These are phyloP conservation scores for Pogonus chalceus DNA, from an alignment of 1,140 invertebrate genomes.

Conservation along the genomic window DNA sequence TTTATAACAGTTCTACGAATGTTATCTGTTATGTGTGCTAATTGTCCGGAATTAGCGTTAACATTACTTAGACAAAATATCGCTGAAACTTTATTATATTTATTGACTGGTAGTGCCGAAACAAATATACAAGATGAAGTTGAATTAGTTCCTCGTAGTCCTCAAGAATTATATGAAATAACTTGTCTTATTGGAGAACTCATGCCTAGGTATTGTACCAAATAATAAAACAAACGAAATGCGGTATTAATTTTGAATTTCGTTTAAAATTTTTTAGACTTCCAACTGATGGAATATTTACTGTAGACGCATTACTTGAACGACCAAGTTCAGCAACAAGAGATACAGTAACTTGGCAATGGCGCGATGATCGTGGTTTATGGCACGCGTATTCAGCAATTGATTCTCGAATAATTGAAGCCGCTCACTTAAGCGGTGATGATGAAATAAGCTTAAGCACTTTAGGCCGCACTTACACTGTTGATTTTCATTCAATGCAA, in stretches of 20 bases:
- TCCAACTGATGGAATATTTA: constrained; percentile 88
- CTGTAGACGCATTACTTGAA: constrained; percentile 78
- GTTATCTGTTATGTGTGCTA: constrained; percentile 89
- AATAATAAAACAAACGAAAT: neutral
- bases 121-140: constrained; percentile 46
- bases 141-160: constrained; percentile 78
- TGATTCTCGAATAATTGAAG: constrained; percentile 61
- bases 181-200: constrained; percentile 91
- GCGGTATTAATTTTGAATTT: neutral
- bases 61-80: constrained; percentile 89
- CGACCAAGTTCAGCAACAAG: constrained; percentile 56
- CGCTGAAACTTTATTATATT: constrained; percentile 83
- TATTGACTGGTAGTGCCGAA: constrained; percentile 75
- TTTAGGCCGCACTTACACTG: constrained; percentile 84
- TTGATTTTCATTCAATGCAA: constrained; percentile 95
- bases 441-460: constrained; percentile 90
- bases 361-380: constrained; percentile 87
- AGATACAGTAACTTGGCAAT: constrained; percentile 87
- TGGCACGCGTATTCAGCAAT: constrained; percentile 56
- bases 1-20: constrained; percentile 94
- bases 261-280: constrained; percentile 44
- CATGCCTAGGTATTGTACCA: constrained; percentile 59
- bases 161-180: constrained; percentile 93
- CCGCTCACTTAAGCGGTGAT: constrained; percentile 85
- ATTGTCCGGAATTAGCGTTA: constrained; percentile 86